These are phyloP conservation scores for Diploptera punctata DNA, from an alignment of 2,888 invertebrate species.

Conservation along the genomic window DNA sequence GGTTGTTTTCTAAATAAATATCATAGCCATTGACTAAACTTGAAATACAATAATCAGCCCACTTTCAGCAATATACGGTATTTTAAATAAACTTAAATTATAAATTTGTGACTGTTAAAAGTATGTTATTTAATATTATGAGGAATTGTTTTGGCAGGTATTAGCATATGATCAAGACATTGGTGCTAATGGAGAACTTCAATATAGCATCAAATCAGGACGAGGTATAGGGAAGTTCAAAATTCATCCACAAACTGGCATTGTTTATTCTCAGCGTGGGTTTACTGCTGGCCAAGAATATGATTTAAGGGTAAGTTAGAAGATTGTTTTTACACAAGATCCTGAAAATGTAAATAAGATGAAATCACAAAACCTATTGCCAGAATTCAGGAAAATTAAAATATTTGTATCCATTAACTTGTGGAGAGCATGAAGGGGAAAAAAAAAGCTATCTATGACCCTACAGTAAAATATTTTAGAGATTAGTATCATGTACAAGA, in stretches of 20 bases:
- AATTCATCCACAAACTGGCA: conserved; percentile 81
- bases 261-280: conserved; percentile 77
- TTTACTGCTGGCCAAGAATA: conserved; percentile 73
- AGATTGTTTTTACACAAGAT: no score
- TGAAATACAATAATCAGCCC: not conserved
- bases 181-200: conserved; percentile 82
- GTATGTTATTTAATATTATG: no score
- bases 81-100: not conserved
- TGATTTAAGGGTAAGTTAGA: conserved; percentile 67
- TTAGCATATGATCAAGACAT: conserved; percentile 83
- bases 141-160: conserved; percentile 61
- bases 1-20: no score
- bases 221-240: conserved; percentile 81
- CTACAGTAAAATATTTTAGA: no score
- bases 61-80: conserved; percentile 4
- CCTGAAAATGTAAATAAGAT: no score
- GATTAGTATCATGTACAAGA: no score
- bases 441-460: no score
- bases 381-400: no score
- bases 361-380: no score
- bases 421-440: no score
- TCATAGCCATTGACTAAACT: no score
- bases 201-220: conserved; percentile 81
- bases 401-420: no score
- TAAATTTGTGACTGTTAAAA: not conserved